Evolutionary conservation across 2,888 invertebrate genomes (phyloP).

Genomic region (Athalia cordata): DNA sequence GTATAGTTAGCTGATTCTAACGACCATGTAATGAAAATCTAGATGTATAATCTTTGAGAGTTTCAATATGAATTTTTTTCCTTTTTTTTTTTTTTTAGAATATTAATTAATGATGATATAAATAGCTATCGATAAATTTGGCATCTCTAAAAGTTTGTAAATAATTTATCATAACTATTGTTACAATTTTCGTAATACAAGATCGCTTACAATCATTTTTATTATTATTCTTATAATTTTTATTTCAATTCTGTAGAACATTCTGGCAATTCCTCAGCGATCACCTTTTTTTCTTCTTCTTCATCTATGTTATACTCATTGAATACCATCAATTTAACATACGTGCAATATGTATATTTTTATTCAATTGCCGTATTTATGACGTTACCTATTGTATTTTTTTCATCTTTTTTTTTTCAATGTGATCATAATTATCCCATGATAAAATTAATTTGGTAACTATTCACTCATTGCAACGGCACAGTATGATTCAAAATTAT

Average conservation of each 20-base stretch:
- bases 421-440: not conserved
- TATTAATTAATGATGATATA: not conserved
- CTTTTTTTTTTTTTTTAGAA: not conserved
- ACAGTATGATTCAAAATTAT: conserved; percentile 28
- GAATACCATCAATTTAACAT: conserved; percentile 1
- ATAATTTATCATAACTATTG: conserved; percentile 6
- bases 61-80: conserved; percentile 6
- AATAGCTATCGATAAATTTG: conserved; percentile 35
- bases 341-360: not conserved
- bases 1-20: conserved; percentile 1
- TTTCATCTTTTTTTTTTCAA: too few species aligned
- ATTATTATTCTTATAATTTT: not conserved
- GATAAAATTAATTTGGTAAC: conserved; percentile 27
- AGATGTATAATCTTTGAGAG: not conserved
- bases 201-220: not conserved
- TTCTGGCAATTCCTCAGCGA: conserved; percentile 18
- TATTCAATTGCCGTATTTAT: too few species aligned
- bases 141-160: conserved; percentile 5
- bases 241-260: too few species aligned
- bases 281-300: not conserved
- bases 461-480: conserved; percentile 31
- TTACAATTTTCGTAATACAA: not conserved
- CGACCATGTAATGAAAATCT: conserved; percentile 5
- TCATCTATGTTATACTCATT: not conserved
- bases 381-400: too few species aligned